Conservation (phyloP, 1,140 invertebrate species). For the Frieseomelitta varia region DNA sequence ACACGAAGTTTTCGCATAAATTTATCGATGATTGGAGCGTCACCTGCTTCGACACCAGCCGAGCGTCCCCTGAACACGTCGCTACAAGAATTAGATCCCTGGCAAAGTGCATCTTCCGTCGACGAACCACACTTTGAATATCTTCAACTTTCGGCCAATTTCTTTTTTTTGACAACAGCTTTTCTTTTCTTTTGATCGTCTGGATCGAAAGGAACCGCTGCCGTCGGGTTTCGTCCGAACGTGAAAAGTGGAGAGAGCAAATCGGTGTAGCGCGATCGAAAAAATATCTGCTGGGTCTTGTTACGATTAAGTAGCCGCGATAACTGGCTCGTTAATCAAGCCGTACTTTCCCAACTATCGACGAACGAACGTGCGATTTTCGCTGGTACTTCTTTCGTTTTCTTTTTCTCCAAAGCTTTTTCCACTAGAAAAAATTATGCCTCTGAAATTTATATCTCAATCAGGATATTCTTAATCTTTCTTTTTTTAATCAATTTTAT, state of each 20-base stretch:
- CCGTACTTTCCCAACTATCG: conserved; percentile 57
- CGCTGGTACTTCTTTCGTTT: conserved; percentile 17
- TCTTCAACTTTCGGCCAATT: background rate
- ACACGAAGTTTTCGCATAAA: conserved; percentile 69
- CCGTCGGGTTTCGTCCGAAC: background rate
- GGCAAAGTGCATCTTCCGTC: background rate
- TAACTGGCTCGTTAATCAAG: conserved; percentile 71
- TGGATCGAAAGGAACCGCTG: background rate
- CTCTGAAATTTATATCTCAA: conserved; percentile 32
- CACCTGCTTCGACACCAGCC: conserved; percentile 16
- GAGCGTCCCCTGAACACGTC: background rate
- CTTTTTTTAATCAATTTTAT: conserved; percentile 12
- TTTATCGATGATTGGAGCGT: conserved; percentile 60
- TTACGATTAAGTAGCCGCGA: conserved; percentile 67
- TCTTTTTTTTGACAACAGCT: too few species aligned
- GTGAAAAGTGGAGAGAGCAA: background rate
- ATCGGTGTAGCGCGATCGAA: background rate
- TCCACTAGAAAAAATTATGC: conserved; percentile 18
- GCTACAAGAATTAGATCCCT: background rate
- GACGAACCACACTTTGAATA: background rate
- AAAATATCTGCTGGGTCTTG: conserved; percentile 53
- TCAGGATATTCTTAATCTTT: background rate
- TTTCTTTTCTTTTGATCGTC: too few species aligned
- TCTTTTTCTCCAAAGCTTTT: conserved; percentile 12
- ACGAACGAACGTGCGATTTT: conserved; percentile 50